Evolutionary conservation across 92 coral and sea anemone genomes (phyloP), one percentile per base, ranked within the genome.

Genomic region (Chrysogorgia sp.): DNA sequence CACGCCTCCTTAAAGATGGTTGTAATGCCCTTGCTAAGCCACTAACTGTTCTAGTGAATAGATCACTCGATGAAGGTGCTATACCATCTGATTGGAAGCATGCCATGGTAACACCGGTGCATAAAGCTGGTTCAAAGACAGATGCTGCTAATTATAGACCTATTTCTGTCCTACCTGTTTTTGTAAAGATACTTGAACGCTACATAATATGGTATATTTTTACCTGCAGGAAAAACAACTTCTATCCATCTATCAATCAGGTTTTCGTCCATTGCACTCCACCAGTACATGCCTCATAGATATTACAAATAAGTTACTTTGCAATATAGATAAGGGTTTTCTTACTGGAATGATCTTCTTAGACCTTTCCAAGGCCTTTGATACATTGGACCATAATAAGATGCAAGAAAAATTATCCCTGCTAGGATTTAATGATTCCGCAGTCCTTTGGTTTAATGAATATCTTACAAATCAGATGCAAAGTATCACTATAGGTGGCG

Each of bases 1-100:
- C 90, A 40, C 68, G 81, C 31, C 84, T 84, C 32, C 75, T 84
- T 57, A 84, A 84, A 65, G 88, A 84, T 45, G 88, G 86, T 58
- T 43, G 72, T 50, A 77, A 75, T 17, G 86, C 74, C 9, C 66
- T 86, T 29, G 80, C 83, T 14, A 75, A 32, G 22, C 83, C 83
- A 20, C 63, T 84, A 30, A 56, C 84, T 13, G 20, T 80, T 32
- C 76, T 79, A 7, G 59, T 85, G 85, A 85, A 85, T 56, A 75
- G 82, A 83, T 83, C 87, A 37, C 25, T 83, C 23, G 60, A 57
- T 34, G 83, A 83, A 76, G 87, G 82, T 17, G 28, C 82, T 21
- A 83, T 76, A 63, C 87, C 82, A 23, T 22, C 82, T 14, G 48
- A 64, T 40, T 83, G 87, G 87, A 76, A 75, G 29, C 76, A 75